These are phyloP conservation scores for Pocillopora grandis DNA, from an alignment of 92 coral and sea anemone species.

Conservation along the genomic window DNA sequence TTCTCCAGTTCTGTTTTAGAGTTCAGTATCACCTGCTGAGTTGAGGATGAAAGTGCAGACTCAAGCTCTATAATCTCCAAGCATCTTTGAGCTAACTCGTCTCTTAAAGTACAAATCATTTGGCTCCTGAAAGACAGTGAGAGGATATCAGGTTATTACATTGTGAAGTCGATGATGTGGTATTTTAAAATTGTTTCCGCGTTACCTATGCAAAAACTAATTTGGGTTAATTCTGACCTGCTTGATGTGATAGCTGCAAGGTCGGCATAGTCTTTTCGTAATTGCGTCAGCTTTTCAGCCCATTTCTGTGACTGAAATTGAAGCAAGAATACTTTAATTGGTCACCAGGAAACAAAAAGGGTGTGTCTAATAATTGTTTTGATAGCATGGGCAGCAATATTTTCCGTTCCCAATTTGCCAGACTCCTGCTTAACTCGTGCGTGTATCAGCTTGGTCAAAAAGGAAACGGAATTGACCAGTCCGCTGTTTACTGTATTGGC, in stretches of 20 bases:
- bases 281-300: conserved; percentile 50
- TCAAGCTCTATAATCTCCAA: conserved; percentile 49
- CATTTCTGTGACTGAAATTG: conserved; percentile 70
- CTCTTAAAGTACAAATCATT: conserved; percentile 63
- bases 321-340: neutral
- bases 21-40: conserved; percentile 34
- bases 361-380: too few relatives aligned
- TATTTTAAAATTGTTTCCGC: neutral
- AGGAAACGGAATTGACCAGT: too few relatives aligned
- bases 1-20: neutral
- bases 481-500: too few relatives aligned
- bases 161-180: too few relatives aligned
- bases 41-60: conserved; percentile 31
- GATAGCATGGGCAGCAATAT: too few relatives aligned
- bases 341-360: neutral
- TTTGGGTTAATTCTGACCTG: conserved; percentile 38
- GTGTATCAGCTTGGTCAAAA: neutral
- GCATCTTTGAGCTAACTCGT: conserved; percentile 56
- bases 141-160: neutral
- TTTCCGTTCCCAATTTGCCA: neutral
- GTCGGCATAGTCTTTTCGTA: conserved; percentile 63
- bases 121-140: conserved; percentile 56
- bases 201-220: neutral
- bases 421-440: neutral
- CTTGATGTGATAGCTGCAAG: conserved; percentile 60